Base-by-base conservation (phyloP, 2,113 vertebrate genomes). In the Lucifuga dentata region DNA sequence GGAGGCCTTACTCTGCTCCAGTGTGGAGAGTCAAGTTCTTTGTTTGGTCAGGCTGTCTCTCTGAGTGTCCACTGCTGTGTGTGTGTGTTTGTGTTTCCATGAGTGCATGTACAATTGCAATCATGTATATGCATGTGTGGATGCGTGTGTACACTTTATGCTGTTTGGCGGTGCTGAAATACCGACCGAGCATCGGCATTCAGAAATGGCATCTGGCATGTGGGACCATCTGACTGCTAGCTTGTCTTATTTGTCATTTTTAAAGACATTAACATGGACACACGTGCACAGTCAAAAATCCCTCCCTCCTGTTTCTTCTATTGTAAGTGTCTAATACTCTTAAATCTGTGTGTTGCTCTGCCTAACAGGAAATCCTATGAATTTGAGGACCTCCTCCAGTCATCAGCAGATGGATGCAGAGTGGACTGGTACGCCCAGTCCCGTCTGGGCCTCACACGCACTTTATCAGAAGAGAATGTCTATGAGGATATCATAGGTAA, bases 401-500 rank as follows among this genome's bases (percentile, higher is more conserved):
- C 92, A 0, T 94, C 94, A 0, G 84, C 92, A 0, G 95, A 98
- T 67, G 93, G 88, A 20, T 91, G 92, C 73, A 90, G 92, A 57
- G 95, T 94, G 64, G 96, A 98, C 83, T 97, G 96, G 96, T 97
- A 96, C 0, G 95, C 97, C 19, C 96, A 97, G 89, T 95, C 95
- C 29, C 95, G 95, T 86, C 84, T 97, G 91, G 94, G 95, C 38
- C 93, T 97, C 40, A 93, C 95, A 74, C 95, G 95, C 94, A 98
- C 97, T 94, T 95, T 98, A 94, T 98, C 98, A 0, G 96, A 98
- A 78, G 98, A 98, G 84, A 99, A 99, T 39, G 87, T 99, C 91
- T 99, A 99, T 0, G 97, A 99, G 81, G 98, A 99, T 88, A 98
- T 99, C 60, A 90, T 97, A 78, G 98, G 98, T 99, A 95, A 93